Percentiles rank a stretch among this genome's conserved stretches.
Conservation (phyloP, 23 tunicate genomes). For the Clavelina lepadiformis region DNA sequence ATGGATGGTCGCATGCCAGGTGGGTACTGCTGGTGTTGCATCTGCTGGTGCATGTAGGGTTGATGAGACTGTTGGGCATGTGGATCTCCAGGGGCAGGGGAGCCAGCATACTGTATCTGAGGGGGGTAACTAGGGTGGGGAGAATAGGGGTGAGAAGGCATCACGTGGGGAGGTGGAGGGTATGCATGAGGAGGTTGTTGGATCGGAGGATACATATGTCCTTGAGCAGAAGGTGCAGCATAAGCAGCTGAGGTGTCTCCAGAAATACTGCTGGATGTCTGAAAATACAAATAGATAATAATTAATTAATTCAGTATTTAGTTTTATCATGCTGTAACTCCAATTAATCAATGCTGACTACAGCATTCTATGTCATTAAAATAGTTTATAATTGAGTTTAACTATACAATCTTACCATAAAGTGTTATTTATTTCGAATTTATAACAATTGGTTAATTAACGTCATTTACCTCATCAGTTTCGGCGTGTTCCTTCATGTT, state of each 20-base stretch:
- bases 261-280: too few relatives aligned
- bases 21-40: slow-evolving; percentile 36
- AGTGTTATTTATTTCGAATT: too few relatives aligned
- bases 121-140: slow-evolving; percentile 22
- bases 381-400: too few relatives aligned
- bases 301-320: too few relatives aligned
- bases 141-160: slow-evolving; percentile 14
- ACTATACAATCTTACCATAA: too few relatives aligned
- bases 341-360: too few relatives aligned
- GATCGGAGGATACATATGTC: not conserved
- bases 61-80: slow-evolving; percentile 23
- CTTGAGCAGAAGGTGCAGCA: too few relatives aligned
- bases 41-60: slow-evolving; percentile 7
- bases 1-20: slow-evolving; percentile 16
- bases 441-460: too few relatives aligned
- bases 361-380: too few relatives aligned
- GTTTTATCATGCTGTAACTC: too few relatives aligned
- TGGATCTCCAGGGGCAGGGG: slow-evolving; percentile 25
- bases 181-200: slow-evolving; percentile 3
- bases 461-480: not conserved
- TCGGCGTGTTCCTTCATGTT: not conserved
- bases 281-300: too few relatives aligned
- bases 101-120: slow-evolving; percentile 18
- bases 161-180: slow-evolving; percentile 8
- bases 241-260: too few relatives aligned